Conservation (phyloP, 2,113 vertebrate genomes). For the Leptobrachium leishanense region DNA sequence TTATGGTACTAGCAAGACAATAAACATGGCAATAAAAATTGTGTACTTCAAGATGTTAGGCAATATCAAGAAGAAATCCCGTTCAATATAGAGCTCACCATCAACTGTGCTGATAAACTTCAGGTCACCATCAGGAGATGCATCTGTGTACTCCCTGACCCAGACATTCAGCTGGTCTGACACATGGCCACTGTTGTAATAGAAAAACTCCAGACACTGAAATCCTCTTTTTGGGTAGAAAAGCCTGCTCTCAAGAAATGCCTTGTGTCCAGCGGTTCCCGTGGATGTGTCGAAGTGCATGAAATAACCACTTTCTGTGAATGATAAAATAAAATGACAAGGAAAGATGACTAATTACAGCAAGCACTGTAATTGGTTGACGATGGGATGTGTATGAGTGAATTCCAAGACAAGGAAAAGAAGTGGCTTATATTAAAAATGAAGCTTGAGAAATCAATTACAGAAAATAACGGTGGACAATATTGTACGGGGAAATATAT, state of each 20-base stretch:
- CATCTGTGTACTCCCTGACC: conserved; percentile 72
- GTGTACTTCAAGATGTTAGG: too few species aligned
- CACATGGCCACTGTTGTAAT: conserved; percentile 73
- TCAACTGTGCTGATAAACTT: conserved; percentile 68
- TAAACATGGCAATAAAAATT: too few species aligned
- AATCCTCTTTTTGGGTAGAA: conserved; percentile 82
- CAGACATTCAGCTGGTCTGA: conserved; percentile 70
- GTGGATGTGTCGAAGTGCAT: conserved; percentile 80
- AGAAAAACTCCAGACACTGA: conserved; percentile 92
- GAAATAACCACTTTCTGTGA: conserved; percentile 82
- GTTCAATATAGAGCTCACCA: conserved; percentile 62
- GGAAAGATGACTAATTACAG: background rate
- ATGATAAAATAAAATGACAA: conserved; percentile 9
- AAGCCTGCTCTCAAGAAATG: conserved; percentile 77
- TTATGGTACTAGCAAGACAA: too few species aligned
- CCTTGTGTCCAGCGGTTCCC: conserved; percentile 58
- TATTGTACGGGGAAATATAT: too few species aligned
- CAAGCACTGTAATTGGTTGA: background rate
- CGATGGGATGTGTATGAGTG: too few species aligned
- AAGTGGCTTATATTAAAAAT: too few species aligned
- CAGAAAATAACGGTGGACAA: too few species aligned
- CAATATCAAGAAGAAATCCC: too few species aligned
- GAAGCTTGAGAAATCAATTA: too few species aligned
- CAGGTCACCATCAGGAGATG: conserved; percentile 61
- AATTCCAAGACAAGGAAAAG: too few species aligned